Evolutionary conservation across 2,113 vertebrate species (phyloP).

Genomic region (Ailurus styani): DNA sequence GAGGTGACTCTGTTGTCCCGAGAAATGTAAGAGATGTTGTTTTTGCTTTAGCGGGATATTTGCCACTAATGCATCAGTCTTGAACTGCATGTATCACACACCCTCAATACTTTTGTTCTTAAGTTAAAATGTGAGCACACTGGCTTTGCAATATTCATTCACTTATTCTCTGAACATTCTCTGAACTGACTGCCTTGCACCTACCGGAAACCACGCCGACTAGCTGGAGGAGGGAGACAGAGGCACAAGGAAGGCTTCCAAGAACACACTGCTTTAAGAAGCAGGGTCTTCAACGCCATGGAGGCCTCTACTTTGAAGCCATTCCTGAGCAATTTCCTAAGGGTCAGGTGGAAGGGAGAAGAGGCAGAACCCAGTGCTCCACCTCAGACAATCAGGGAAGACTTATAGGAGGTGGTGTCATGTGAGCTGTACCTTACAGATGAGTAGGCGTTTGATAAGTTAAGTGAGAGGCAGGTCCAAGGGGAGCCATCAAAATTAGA

Average conservation of each 20-base stretch:
- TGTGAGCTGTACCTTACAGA: neutral
- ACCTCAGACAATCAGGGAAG: neutral
- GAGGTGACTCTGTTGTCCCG: neutral
- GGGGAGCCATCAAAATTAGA: accelerated
- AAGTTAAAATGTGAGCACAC: too few relatives aligned
- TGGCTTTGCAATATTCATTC: neutral
- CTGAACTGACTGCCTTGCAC: accelerated
- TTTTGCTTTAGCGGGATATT: neutral
- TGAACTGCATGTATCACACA: neutral
- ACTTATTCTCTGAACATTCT: neutral
- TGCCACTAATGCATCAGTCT: neutral
- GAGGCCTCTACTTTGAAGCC: neutral
- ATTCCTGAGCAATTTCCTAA: too few relatives aligned
- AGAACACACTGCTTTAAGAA: accelerated
- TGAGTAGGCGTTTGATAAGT: neutral
- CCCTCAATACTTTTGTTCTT: neutral
- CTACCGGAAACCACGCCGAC: neutral
- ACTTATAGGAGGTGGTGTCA: neutral
- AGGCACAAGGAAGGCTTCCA: neutral
- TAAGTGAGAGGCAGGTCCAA: neutral
- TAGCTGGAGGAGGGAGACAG: accelerated
- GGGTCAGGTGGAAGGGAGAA: neutral
- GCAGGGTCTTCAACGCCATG: accelerated
- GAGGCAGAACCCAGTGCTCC: too few relatives aligned
- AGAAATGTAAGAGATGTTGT: neutral